Base-by-base conservation (phyloP, 2,797 vertebrate genomes). In the Sebastiscus albofasciatus region DNA sequence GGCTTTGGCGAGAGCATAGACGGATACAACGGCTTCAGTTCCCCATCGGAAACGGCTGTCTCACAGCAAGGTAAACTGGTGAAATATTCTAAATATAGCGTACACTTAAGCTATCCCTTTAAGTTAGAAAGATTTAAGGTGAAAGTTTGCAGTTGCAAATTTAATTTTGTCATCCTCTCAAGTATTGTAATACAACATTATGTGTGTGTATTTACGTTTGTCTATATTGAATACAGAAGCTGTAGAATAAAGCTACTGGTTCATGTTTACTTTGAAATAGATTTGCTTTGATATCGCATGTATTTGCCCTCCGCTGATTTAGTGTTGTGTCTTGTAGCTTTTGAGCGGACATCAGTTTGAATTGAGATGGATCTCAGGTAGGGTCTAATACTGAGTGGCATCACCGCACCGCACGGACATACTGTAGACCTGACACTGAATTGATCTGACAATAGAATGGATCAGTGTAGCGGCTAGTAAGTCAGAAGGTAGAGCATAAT, bases 401-500 rank as follows among this genome's bases (percentile, higher is more conserved):
- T 89, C 78, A 52, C 55, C 8, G 72, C 75, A 77, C 76, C 39
- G 46, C 42, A 34, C 54, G 71, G 90, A 90, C 90, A 80, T 93
- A 94, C 94, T 93, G 91, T 94, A 94, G 92, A 80, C 89, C 88
- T 94, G 94, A 95, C 91, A 91, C 82, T 94, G 93, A 95, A 87
- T 92, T 91, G 92, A 95, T 92, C 90, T 94, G 90, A 93, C 93
- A 94, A 94, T 93, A 90, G 89, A 93, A 93, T 94, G 94, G 92
- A 94, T 95, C 91, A 93, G 91, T 90, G 93, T 90, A 89, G 88
- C 81, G 76, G 92, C 92, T 85, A 93, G 91, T 88, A 90, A 94
- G 91, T 93, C 92, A 92, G 89, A 86, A 92, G 92, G 91, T 92
- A 91, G 92, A 94, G 92, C 92, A 93, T 95, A 94, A 95, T 95